Conservation (phyloP, 2,888 invertebrate species). For the Subacronicta megacephala region DNA sequence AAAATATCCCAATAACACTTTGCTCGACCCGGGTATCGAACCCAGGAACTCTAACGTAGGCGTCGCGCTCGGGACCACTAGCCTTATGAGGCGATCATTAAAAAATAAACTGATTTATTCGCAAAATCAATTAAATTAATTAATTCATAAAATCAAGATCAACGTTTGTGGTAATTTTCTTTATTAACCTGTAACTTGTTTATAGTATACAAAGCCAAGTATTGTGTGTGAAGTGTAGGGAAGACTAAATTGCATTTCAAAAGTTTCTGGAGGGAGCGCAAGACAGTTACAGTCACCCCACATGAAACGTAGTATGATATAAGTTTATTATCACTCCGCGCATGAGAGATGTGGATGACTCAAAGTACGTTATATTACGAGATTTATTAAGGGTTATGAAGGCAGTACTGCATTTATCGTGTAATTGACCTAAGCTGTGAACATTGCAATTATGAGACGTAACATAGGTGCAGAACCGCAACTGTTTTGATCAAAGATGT, state of each 20-base stretch:
- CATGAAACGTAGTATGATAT: slow-evolving; percentile 19
- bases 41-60: too few species aligned
- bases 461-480: too few species aligned
- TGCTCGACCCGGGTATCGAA: too few species aligned
- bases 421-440: too few species aligned
- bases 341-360: slow-evolving; percentile 2
- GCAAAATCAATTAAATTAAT: too few species aligned
- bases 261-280: slow-evolving; percentile 31
- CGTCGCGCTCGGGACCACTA: too few species aligned
- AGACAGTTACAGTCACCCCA: slow-evolving; percentile 33
- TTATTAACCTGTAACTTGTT: slow-evolving; percentile 38
- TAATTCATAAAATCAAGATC: too few species aligned
- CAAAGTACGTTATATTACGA: neutral
- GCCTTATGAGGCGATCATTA: too few species aligned
- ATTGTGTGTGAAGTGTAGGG: slow-evolving; percentile 17
- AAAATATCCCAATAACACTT: too few species aligned
- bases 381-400: neutral
- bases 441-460: too few species aligned
- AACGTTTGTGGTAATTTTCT: slow-evolving; percentile 9
- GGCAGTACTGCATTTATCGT: neutral
- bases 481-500: too few species aligned
- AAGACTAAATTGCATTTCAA: slow-evolving; percentile 50
- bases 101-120: too few species aligned
- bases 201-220: slow-evolving; percentile 34
- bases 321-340: slow-evolving; percentile 35